These are phyloP conservation scores for Poecilia gillii DNA, from an alignment of 2,797 vertebrate species.

Conservation along the genomic window DNA sequence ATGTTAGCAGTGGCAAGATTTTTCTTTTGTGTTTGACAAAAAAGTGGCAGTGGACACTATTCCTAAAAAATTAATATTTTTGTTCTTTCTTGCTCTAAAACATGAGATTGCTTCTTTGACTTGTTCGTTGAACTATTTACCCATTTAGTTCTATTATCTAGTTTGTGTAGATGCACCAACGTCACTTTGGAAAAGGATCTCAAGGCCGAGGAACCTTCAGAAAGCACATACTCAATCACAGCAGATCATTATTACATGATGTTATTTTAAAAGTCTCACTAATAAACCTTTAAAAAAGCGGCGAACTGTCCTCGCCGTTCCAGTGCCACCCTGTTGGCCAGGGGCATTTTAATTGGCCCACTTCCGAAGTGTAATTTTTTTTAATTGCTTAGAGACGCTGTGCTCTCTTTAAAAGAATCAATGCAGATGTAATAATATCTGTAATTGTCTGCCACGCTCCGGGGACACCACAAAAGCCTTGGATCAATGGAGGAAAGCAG, in stretches of 20 bases:
- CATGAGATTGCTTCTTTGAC: neutral
- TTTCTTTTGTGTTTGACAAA: too few relatives aligned
- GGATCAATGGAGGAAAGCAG: slow-evolving; percentile 85
- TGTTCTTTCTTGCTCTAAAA: neutral
- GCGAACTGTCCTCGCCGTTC: slow-evolving; percentile 52
- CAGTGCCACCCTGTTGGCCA: slow-evolving; percentile 68
- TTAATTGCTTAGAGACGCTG: slow-evolving; percentile 86
- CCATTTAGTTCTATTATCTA: neutral
- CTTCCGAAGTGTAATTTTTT: slow-evolving; percentile 87
- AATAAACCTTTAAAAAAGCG: slow-evolving; percentile 34
- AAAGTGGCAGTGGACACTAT: neutral
- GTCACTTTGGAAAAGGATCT: neutral
- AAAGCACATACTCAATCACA: neutral
- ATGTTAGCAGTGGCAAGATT: too few relatives aligned
- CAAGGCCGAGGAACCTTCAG: neutral
- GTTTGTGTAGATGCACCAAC: neutral
- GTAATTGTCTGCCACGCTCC: slow-evolving; percentile 87
- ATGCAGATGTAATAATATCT: slow-evolving; percentile 90
- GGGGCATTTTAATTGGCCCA: slow-evolving; percentile 86
- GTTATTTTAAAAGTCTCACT: neutral
- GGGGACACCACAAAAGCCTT: slow-evolving; percentile 84
- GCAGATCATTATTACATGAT: neutral
- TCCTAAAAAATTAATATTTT: neutral
- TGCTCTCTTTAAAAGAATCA: slow-evolving; percentile 83
- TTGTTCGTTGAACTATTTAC: neutral